These are phyloP conservation scores for Pteromalus puparum DNA, from an alignment of 1,140 invertebrate genomes.

Conservation along the genomic window DNA sequence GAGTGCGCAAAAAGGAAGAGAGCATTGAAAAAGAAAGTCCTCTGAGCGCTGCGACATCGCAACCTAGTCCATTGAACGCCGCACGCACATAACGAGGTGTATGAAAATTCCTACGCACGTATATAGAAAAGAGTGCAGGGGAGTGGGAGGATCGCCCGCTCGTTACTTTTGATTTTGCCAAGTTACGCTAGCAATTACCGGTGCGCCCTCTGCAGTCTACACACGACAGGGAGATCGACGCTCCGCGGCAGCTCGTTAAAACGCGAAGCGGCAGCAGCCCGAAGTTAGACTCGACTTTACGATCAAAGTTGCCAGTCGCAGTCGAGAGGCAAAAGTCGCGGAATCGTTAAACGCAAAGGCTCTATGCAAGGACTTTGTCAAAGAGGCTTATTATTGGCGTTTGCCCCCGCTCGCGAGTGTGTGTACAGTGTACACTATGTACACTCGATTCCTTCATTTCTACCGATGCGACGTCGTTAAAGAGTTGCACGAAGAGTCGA, in stretches of 20 bases:
- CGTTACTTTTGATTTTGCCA: conserved; percentile 49
- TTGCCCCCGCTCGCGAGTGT: background rate
- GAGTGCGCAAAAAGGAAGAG: background rate
- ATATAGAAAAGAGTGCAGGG: background rate
- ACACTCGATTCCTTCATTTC: conserved; percentile 8
- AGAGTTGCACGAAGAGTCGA: background rate
- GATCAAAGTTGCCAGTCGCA: conserved; percentile 51
- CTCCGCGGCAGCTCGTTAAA: conserved; percentile 43
- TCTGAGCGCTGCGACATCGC: background rate
- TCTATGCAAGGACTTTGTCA: conserved; percentile 24
- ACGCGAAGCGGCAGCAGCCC: background rate
- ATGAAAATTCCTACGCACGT: conserved; percentile 2
- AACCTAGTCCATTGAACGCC: background rate
- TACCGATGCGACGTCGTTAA: conserved; percentile 6
- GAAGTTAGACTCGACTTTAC: conserved; percentile 42
- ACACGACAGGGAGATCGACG: background rate
- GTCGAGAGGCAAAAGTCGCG: conserved; percentile 40
- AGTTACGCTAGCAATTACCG: conserved; percentile 47
- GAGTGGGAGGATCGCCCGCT: background rate
- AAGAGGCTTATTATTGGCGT: conserved; percentile 45
- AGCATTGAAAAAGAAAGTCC: background rate
- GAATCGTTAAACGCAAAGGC: conserved; percentile 44
- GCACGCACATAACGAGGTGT: conserved; percentile 5
- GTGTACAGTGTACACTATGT: too few species aligned
- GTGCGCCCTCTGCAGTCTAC: background rate